Evolutionary conservation across 2,888 invertebrate genomes (phyloP).

Genomic region (Brachylomia viminalis): DNA sequence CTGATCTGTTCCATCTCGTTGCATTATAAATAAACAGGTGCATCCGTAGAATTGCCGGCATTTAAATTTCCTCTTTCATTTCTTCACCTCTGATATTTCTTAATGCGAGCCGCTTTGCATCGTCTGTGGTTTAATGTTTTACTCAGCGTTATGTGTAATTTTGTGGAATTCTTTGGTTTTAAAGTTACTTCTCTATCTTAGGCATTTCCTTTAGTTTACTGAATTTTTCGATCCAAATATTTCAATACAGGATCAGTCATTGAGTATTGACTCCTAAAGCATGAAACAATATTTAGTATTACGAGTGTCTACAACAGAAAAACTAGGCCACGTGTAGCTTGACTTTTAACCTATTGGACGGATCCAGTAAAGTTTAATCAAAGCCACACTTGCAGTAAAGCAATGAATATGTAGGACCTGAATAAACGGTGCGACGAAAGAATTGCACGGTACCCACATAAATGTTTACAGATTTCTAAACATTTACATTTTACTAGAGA

Average conservation of each 20-base stretch:
- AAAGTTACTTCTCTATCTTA: not conserved
- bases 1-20: not conserved
- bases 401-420: conserved; percentile 57
- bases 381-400: conserved; percentile 36
- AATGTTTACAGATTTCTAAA: conserved; percentile 55
- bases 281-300: not conserved
- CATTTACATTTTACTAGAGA: conserved; percentile 51
- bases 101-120: conserved; percentile 25
- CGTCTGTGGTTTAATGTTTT: conserved; percentile 6
- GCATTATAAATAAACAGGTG: conserved; percentile 29
- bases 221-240: too few relatives aligned
- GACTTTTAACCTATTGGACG: not conserved
- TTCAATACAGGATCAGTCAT: not conserved
- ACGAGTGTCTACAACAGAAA: not conserved
- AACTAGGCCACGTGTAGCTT: not conserved
- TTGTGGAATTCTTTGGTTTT: not conserved
- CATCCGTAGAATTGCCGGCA: conserved; percentile 11
- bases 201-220: not conserved
- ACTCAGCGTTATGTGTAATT: conserved; percentile 12
- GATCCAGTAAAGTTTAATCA: conserved; percentile 40
- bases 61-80: conserved; percentile 40
- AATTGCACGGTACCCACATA: conserved; percentile 54
- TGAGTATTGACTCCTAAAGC: not conserved
- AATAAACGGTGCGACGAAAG: conserved; percentile 48
- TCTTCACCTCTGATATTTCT: conserved; percentile 39